A percentile compares a stretch with the other conserved stretches of the same genome.
These are phyloP conservation scores for Datnioides undecimradiatus DNA, from an alignment of 2,113 vertebrate species.

Conservation along the genomic window DNA sequence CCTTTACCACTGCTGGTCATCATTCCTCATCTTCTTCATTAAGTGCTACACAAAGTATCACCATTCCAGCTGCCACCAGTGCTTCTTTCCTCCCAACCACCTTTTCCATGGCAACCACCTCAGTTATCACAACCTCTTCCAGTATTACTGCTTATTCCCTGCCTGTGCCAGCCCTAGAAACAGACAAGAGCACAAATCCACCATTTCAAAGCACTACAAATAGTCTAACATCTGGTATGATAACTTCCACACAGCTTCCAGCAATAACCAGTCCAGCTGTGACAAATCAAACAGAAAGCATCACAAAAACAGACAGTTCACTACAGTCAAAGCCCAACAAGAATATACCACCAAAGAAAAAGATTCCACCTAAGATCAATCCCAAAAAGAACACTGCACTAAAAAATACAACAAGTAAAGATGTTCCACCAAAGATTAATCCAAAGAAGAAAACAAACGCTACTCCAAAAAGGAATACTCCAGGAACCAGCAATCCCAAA, in stretches of 20 bases:
- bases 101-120: slow-evolving; percentile 25
- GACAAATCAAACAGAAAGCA: slow-evolving; percentile 7
- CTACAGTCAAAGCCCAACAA: slow-evolving; percentile 52
- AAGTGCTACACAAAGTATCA: slow-evolving; percentile 19
- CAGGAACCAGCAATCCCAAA: too few relatives aligned
- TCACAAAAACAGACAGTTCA: slow-evolving; percentile 15
- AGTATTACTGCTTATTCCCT: slow-evolving; percentile 32
- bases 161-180: slow-evolving; percentile 44
- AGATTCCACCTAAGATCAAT: too few relatives aligned
- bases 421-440: slow-evolving; percentile 24
- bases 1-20: slow-evolving; percentile 5
- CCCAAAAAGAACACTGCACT: slow-evolving; percentile 34
- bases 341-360: slow-evolving; percentile 32
- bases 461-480: slow-evolving; percentile 20
- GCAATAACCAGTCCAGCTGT: slow-evolving; percentile 23
- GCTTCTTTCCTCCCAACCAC: background rate
- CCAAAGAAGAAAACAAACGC: slow-evolving; percentile 43
- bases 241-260: background rate
- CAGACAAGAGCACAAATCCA: slow-evolving; percentile 29
- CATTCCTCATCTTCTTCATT: slow-evolving; percentile 28
- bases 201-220: slow-evolving; percentile 27
- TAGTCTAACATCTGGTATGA: slow-evolving; percentile 11
- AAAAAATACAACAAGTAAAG: slow-evolving; percentile 64
- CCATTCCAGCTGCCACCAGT: slow-evolving; percentile 19
- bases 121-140: slow-evolving; percentile 5